A percentile compares a stretch with the other conserved stretches of the same genome.
Evolutionary conservation across 2,797 vertebrate genomes (phyloP).

Genomic region (Mormyrops boulengeri): DNA sequence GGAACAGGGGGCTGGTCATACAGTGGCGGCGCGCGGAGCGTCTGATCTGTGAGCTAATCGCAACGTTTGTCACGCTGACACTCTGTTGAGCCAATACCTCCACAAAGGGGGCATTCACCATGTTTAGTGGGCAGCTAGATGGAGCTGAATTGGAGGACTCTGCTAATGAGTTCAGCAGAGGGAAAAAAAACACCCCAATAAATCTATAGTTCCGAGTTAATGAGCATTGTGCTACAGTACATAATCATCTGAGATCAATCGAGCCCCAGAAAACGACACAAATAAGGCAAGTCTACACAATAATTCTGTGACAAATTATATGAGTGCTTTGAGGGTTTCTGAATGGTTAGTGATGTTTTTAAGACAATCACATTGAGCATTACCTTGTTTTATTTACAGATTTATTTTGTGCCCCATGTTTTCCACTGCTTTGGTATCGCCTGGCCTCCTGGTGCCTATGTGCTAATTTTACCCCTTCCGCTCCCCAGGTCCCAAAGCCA

Average conservation of each 20-base stretch:
- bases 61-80: neutral
- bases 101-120: neutral
- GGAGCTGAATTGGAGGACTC: constrained; percentile 1
- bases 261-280: neutral
- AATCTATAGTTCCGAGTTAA: constrained; percentile 22
- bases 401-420: neutral
- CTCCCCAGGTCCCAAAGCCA: constrained; percentile 63
- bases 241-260: constrained; percentile 21
- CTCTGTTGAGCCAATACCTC: neutral
- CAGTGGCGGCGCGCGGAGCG: neutral
- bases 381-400: neutral
- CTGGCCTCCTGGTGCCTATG: constrained; percentile 23
- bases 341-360: neutral
- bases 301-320: neutral
- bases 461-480: constrained; percentile 59
- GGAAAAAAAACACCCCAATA: constrained; percentile 7
- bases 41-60: constrained; percentile 8
- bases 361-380: neutral
- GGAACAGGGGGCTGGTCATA: neutral
- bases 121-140: neutral
- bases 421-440: neutral
- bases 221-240: constrained; percentile 6
- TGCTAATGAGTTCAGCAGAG: constrained; percentile 8
- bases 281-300: neutral
- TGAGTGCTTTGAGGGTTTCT: neutral